Conservation (phyloP, 2,888 invertebrate genomes). For the Diplolepis rosae region DNA sequence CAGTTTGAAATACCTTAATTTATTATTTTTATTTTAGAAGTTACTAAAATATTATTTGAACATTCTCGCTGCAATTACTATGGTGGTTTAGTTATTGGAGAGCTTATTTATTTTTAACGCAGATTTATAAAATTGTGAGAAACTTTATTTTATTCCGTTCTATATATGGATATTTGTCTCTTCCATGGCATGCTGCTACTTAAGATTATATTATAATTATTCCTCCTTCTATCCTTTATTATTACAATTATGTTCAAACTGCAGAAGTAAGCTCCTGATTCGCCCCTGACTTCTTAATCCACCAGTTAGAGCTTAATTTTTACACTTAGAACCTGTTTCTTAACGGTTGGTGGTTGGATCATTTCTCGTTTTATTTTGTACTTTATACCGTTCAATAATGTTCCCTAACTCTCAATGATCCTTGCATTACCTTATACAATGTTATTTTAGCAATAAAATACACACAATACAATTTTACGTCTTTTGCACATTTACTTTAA, state of each 20-base stretch:
- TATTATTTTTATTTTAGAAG: no score
- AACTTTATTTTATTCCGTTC: no score
- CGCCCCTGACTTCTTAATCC: conserved; percentile 23
- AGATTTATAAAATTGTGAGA: no score
- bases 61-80: no score
- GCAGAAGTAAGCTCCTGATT: conserved; percentile 14
- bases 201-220: no score
- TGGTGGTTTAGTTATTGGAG: no score
- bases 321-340: conserved; percentile 30
- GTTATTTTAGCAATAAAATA: conserved; percentile 5
- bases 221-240: no score
- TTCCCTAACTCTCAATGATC: conserved; percentile 15
- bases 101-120: no score
- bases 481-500: not conserved
- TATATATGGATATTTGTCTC: no score
- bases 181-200: no score
- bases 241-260: not conserved
- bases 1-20: no score
- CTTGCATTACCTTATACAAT: conserved; percentile 23
- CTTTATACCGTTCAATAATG: conserved; percentile 28
- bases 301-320: conserved; percentile 27
- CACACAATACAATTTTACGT: conserved; percentile 9
- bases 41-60: no score
- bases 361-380: conserved; percentile 20
- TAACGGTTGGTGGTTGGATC: conserved; percentile 17